Percentiles rank a stretch among this genome's conserved stretches.
Evolutionary conservation across 2,797 vertebrate genomes (phyloP).

Genomic region (Poecilia gillii): DNA sequence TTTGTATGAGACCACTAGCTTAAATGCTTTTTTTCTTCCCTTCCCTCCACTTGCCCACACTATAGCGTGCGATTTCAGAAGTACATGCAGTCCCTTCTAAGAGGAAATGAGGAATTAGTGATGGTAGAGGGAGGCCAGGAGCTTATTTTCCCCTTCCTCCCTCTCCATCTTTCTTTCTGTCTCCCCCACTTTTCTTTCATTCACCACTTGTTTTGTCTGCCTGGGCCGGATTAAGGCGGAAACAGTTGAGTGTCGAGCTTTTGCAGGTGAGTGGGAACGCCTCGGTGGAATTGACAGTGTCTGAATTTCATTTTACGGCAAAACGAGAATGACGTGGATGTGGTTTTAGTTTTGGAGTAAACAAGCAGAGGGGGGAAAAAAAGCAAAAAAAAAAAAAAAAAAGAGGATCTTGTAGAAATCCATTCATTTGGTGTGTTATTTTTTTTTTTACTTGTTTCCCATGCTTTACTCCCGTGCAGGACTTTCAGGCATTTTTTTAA

Average conservation of each 20-base stretch:
- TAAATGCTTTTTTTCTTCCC: conserved; percentile 56
- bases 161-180: conserved; percentile 40
- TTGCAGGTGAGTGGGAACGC: conserved; percentile 46
- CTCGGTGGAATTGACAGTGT: conserved; percentile 46
- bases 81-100: conserved; percentile 72
- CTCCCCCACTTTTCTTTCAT: conserved; percentile 40
- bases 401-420: neutral
- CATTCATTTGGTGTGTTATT: neutral
- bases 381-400: neutral
- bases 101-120: conserved; percentile 85
- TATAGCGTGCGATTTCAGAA: conserved; percentile 71
- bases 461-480: neutral
- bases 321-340: neutral
- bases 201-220: conserved; percentile 68
- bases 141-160: conserved; percentile 76
- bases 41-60: conserved; percentile 75
- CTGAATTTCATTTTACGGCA: conserved; percentile 3
- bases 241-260: conserved; percentile 63
- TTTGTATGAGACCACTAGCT: conserved; percentile 79
- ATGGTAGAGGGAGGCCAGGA: conserved; percentile 81
- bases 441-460: too few relatives aligned
- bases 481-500: neutral
- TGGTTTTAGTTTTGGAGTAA: conserved; percentile 13
- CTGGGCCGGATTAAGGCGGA: conserved; percentile 69
- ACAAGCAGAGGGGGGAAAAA: neutral